Base-by-base conservation (phyloP, 2,888 invertebrate species). In the Elmis aenea region DNA sequence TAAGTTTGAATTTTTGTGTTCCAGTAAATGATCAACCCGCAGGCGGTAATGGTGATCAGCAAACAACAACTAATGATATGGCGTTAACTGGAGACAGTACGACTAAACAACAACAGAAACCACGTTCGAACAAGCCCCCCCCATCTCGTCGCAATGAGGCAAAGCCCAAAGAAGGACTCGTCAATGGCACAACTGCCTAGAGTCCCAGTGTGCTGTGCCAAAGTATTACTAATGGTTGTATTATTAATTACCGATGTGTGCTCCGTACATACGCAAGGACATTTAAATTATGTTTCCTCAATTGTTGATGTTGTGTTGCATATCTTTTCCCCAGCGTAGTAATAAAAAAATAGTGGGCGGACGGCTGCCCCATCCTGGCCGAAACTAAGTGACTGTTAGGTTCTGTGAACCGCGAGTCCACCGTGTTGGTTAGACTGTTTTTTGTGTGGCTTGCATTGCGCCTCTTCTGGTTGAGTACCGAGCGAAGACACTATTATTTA, bases 151-250 rank as follows among this genome's bases (percentile, higher is more conserved):
- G 64, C 21, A 52, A 43, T 33, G 61, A 58, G 33, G 44, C 52
- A 6, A 72, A 71, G 58, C 69, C 75, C 52, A 77, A 77, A 55
- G 79, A 78, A 68, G 70, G 78, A 62, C 71, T 81, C 67, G 75
- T 81, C 52, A 81, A 81, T 68, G 81, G 81, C 70, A 76, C 80
- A 51, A 72, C 65, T 36, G 63, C 74, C 66, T 75, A 72, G 64
- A 51, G 27, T 33, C 33, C 29, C 31, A 20, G 36, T 24, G 31
- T 42, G 40, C 37, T 38, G 45, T 45, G 45, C 43, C 43, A 45
- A 47, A 46, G 44, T 46, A 44, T 48, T 46, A 40, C 40, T 42
- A 32, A 42, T 46, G 45, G 41, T 48, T 46, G 46, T 43, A 46
- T 41, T 48, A 48, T 41, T 48, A 42, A 45, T 42, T 37, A 47